Percentiles rank a stretch among this genome's conserved stretches.
Conservation (phyloP, 2,797 vertebrate genomes). For the Gymnopithys bicolor region DNA sequence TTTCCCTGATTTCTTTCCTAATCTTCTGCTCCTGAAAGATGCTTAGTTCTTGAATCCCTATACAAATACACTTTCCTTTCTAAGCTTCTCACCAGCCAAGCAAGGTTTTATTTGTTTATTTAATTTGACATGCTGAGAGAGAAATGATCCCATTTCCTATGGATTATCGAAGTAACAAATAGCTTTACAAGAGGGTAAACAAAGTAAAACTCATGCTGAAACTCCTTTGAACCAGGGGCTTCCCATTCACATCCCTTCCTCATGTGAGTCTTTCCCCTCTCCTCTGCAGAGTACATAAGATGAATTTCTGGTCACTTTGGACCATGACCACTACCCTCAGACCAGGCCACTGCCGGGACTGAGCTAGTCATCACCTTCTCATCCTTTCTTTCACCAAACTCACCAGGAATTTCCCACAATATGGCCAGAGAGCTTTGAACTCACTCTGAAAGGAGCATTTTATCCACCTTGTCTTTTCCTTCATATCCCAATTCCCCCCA, state of each 20-base stretch:
- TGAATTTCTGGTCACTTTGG: background rate
- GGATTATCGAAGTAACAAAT: constrained; percentile 69
- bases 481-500: background rate
- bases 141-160: constrained; percentile 69
- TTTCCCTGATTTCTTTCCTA: constrained; percentile 67
- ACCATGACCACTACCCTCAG: background rate
- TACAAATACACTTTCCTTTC: constrained; percentile 65
- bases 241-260: background rate
- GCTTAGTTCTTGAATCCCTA: constrained; percentile 65
- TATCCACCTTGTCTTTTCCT: background rate
- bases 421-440: background rate
- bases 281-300: background rate
- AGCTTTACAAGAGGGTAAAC: constrained; percentile 71
- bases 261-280: background rate
- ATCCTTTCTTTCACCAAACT: background rate
- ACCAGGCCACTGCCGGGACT: background rate
- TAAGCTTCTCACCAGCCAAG: constrained; percentile 66
- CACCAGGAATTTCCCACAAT: background rate
- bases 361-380: background rate
- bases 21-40: constrained; percentile 66
- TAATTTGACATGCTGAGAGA: constrained; percentile 67
- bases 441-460: background rate
- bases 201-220: constrained; percentile 53
- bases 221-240: constrained; percentile 47
- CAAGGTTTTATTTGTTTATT: constrained; percentile 73